Percentiles rank a stretch among this genome's conserved stretches.
These are phyloP conservation scores for Castor canadensis DNA, from an alignment of 2,113 vertebrate genomes.

Conservation along the genomic window DNA sequence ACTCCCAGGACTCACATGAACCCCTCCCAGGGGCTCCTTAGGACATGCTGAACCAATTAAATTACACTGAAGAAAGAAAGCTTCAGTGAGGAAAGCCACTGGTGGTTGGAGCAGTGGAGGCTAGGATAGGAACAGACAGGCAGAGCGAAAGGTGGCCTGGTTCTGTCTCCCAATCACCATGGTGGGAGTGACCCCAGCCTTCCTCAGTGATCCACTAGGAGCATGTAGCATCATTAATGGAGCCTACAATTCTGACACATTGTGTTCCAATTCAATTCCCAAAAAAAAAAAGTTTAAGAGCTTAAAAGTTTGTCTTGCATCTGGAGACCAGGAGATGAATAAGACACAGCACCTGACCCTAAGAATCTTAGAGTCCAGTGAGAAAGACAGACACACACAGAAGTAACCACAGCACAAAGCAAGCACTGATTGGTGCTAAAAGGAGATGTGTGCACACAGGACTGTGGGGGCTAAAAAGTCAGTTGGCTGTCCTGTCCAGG, in stretches of 20 bases:
- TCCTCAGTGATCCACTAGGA: neutral
- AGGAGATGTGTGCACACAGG: neutral
- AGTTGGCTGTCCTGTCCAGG: neutral
- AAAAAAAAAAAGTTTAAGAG: neutral
- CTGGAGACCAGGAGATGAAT: conserved; percentile 41
- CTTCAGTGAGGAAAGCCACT: neutral
- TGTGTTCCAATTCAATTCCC: conserved; percentile 28
- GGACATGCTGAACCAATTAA: neutral
- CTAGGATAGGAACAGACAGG: neutral
- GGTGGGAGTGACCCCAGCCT: neutral
- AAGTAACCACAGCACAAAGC: neutral
- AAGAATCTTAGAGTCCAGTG: neutral
- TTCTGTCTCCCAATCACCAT: neutral
- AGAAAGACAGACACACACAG: neutral
- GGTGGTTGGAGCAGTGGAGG: neutral
- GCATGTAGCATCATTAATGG: neutral
- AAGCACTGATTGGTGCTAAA: neutral
- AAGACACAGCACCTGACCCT: neutral
- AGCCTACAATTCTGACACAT: neutral
- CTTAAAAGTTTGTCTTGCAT: neutral
- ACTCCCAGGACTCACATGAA: neutral
- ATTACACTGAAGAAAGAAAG: neutral
- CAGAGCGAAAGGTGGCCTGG: neutral
- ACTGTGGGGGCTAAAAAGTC: neutral
- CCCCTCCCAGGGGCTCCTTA: neutral